Conservation (phyloP, 2,888 invertebrate species). For the Leuctra nigra region DNA sequence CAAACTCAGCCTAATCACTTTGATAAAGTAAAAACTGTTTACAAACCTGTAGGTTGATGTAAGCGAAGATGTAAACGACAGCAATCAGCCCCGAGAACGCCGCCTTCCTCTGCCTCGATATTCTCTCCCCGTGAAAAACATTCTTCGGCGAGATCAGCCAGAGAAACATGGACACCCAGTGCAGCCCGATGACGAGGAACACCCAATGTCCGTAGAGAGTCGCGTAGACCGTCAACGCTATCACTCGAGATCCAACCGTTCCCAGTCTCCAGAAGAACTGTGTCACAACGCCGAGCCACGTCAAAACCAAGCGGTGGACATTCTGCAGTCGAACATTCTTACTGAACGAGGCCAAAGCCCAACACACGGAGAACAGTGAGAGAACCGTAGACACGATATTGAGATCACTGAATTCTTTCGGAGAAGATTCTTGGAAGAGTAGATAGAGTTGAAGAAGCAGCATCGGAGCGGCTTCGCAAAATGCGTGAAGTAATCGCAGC, state of each 20-base stretch:
- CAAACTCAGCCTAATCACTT: no score
- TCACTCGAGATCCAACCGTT: conserved; percentile 73
- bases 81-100: conserved; percentile 70
- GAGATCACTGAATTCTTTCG: conserved; percentile 59
- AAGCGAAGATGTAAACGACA: conserved; percentile 80
- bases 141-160: conserved; percentile 82
- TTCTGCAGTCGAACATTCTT: conserved; percentile 78
- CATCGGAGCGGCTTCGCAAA: conserved; percentile 85
- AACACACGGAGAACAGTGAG: conserved; percentile 79
- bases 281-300: conserved; percentile 74
- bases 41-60: conserved; percentile 61
- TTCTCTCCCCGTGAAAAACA: conserved; percentile 75
- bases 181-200: conserved; percentile 69
- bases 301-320: conserved; percentile 73
- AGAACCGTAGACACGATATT: conserved; percentile 74
- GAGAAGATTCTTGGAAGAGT: conserved; percentile 45
- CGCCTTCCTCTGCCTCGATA: conserved; percentile 57
- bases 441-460: conserved; percentile 73
- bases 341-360: conserved; percentile 86
- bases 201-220: conserved; percentile 73
- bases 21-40: no score
- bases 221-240: conserved; percentile 79
- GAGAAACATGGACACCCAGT: conserved; percentile 86
- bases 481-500: conserved; percentile 76
- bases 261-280: conserved; percentile 71